A percentile compares a stretch with the other conserved stretches of the same genome.
Conservation (phyloP, 2,797 vertebrate genomes). For the Sarcoramphus papa region DNA sequence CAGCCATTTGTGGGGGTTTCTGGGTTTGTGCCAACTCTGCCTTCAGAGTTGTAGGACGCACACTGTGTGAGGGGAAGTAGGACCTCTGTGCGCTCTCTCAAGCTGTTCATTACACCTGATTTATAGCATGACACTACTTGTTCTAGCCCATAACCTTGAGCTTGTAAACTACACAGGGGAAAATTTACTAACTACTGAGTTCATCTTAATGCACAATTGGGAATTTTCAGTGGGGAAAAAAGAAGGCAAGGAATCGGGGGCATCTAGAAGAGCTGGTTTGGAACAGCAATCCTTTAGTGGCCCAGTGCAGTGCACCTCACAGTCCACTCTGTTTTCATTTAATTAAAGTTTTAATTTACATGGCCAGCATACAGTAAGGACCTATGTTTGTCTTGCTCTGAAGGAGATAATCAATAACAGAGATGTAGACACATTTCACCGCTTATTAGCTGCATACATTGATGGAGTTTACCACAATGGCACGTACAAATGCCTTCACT, state of each 20-base stretch:
- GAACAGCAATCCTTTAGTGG: conserved; percentile 1
- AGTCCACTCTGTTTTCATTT: conserved; percentile 47
- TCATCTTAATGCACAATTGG: conserved; percentile 41
- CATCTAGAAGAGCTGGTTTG: conserved; percentile 38
- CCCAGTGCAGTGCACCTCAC: neutral
- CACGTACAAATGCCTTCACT: conserved; percentile 9
- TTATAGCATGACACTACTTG: conserved; percentile 63
- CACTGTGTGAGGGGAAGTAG: neutral
- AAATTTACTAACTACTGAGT: conserved; percentile 61
- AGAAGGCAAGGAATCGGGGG: neutral
- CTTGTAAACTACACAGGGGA: conserved; percentile 61
- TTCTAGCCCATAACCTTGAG: conserved; percentile 69
- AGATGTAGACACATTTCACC: conserved; percentile 34
- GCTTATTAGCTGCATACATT: conserved; percentile 52
- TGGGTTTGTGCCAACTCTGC: neutral
- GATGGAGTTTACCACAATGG: conserved; percentile 58
- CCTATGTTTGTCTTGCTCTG: conserved; percentile 36
- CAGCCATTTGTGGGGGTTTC: neutral
- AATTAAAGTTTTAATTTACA: conserved; percentile 66
- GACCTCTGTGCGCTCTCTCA: conserved; percentile 16
- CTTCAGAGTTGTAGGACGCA: neutral
- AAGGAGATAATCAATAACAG: conserved; percentile 59
- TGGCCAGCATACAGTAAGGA: neutral
- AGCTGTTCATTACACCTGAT: conserved; percentile 61
- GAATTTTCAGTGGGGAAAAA: conserved; percentile 33